These are phyloP conservation scores for Drosophila teissieri DNA, from an alignment of 1,140 invertebrate species.

Conservation along the genomic window DNA sequence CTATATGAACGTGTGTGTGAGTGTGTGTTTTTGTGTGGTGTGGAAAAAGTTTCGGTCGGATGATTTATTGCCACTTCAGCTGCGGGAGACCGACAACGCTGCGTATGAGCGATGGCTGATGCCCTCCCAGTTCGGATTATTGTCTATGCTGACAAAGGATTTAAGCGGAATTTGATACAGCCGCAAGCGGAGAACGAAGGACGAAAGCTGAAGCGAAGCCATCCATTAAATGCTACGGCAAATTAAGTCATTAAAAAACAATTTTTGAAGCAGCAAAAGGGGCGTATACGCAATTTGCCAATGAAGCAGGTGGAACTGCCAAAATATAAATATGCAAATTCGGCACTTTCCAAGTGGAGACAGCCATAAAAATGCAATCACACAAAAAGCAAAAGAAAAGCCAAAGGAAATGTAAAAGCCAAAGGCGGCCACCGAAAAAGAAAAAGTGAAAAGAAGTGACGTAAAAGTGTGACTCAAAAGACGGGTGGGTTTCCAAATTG, in stretches of 20 bases:
- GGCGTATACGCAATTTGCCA: constrained; percentile 57
- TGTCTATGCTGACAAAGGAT: constrained; percentile 63
- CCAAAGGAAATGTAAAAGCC: constrained; percentile 50
- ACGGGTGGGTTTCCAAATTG: neutral
- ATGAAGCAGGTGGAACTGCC: constrained; percentile 39
- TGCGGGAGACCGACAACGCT: constrained; percentile 27
- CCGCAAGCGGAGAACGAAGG: constrained; percentile 7
- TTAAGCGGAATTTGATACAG: constrained; percentile 70
- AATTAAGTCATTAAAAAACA: constrained; percentile 80
- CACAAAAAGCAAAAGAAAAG: constrained; percentile 41
- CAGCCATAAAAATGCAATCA: constrained; percentile 56
- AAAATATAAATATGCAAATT: constrained; percentile 71
- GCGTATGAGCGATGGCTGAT: constrained; percentile 71
- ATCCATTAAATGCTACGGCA: constrained; percentile 65
- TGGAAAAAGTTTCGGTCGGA: constrained; percentile 65
- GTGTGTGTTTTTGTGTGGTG: constrained; percentile 18
- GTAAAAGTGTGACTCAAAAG: constrained; percentile 68
- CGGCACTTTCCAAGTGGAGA: constrained; percentile 17
- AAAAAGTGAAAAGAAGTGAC: constrained; percentile 76
- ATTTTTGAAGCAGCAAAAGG: constrained; percentile 33
- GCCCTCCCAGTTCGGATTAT: constrained; percentile 22
- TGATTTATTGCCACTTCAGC: constrained; percentile 72
- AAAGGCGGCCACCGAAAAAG: constrained; percentile 45
- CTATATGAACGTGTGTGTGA: neutral
- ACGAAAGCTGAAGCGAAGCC: constrained; percentile 24